Evolutionary conservation across 2,888 invertebrate species (phyloP), one percentile per base, ranked within the genome.

Genomic region (Cryptocephalus moraei): DNA sequence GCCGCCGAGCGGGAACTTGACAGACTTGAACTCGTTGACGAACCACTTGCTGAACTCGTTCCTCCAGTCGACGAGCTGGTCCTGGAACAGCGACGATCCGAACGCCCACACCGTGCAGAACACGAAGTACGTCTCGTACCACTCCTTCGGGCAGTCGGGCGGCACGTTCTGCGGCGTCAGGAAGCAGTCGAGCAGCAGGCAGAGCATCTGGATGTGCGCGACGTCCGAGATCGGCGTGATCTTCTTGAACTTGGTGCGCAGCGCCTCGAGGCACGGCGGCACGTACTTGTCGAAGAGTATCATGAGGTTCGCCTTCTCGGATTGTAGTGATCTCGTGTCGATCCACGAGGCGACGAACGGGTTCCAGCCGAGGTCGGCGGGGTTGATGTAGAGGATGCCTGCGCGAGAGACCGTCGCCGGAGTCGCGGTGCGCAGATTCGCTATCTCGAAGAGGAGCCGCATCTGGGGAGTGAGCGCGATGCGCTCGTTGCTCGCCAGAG

Each of bases 41-140:
- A 92, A 96, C 94, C 94, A 95, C 69, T 92, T 94, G 64, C 87
- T 90, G 68, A 95, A 95, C 65, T 95, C 95, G 57, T 86, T 86
- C 39, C 94, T 80, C 84, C 93, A 91, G 67, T 95, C 94, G 4
- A 87, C 78, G 39, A 91, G 73, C 75, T 92, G 85, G 73, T 94
- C 94, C 75, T 91, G 91, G 69, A 90, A 93, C 48, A 90, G 77
- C 0, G 86, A 82, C 0, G 94, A 91, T 1, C 95, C 95, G 64
- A 95, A 96, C 0, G 93, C 91, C 94, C 95, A 95, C 22, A 94
- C 79, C 46, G 84, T 78, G 32, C 86, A 81, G 66, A 94, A 95
- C 0, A 84, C 91, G 71, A 95, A 96, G 69, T 94, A 95, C 8
- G 85, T 81, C 73, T 96, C 95, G 64, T 89, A 43, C 84, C 92